Evolutionary conservation across 2,797 vertebrate genomes (phyloP), one percentile per base, ranked within the genome.

Genomic region (Merluccius polli): DNA sequence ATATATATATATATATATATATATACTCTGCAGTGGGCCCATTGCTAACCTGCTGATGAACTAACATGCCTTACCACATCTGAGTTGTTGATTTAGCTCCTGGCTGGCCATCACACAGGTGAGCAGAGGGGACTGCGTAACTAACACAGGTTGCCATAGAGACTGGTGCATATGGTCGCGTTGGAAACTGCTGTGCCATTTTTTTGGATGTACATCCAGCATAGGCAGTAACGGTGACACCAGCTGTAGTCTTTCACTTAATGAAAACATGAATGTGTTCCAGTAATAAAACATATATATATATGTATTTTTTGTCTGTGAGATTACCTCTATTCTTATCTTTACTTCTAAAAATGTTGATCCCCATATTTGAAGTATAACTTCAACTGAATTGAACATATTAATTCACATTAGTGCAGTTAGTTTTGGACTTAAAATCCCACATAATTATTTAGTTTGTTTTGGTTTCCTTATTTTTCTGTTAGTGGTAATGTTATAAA

Each of bases 261-360:
- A 93, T 94, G 93, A 94, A 89, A 88, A 92, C 83, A 91, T 91
- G 86, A 93, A 92, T 92, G 88, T 93, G 86, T 90, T 91, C 78
- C 85, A 86, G 86, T 89, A 87, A 75, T 41, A 44, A 71, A 70
- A 59, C 52, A 24, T 59, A 9, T 21, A 21, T 21, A 21, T 59
- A 18, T 48, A 0, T 10, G 52, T 59, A 21, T 9, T 70, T 78
- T 31, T 82, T 83, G 1, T 80, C 41, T 29, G 5, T 70, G 6
- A 11, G 71, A 9, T 18, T 35, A 78, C 41, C 75, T 75, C 77
- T 71, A 72, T 70, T 77, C 71, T 52, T 38, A 16, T 75, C 71
- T 35, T 52, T 73, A 65, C 71, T 13, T 73, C 30, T 27, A 10
- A 30, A 74, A 27, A 63, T 70, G 18, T 8, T 59, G 52, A 13